Base-by-base conservation (phyloP, 2,113 vertebrate species). In the Osmerus eperlanus region DNA sequence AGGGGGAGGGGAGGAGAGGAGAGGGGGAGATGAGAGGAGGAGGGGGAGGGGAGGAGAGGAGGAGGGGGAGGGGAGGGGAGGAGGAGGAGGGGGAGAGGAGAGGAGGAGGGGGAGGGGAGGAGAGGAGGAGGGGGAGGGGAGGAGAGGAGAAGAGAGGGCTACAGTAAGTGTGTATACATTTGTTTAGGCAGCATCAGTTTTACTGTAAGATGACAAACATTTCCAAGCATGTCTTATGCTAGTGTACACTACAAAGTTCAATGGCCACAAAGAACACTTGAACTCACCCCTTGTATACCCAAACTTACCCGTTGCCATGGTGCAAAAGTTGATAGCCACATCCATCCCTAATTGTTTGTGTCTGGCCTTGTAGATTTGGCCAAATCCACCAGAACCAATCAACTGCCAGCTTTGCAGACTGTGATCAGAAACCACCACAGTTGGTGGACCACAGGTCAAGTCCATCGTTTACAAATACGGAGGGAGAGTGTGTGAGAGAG, bases 341-440 rank as follows among this genome's bases (percentile, higher is more conserved):
- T 85, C 29, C 21, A 81, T 76, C 11, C 79, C 74, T 88, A 79
- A 85, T 2, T 19, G 14, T 1, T 0, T 63, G 61, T 93, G 90
- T 16, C 84, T 82, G 65, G 82, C 91, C 66, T 79, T 87, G 72
- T 82, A 85, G 63, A 94, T 82, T 67, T 86, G 25, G 1, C 93
- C 93, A 2, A 94, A 94, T 0, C 90, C 89, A 0, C 93, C 93
- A 3, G 68, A 65, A 19, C 81, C 89, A 64, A 92, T 88, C 54
- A 12, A 21, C 1, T 4, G 0, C 84, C 88, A 91, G 51, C 9
- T 41, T 0, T 32, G 14, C 36, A 94, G 76, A 55, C 32, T 59
- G 29, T 74, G 71, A 3, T 83, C 80, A 1, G 19, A 11, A 4
- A 91, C 73, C 32, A 77, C 0, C 2, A 1, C 0, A 0, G 67